Base-by-base conservation (phyloP, 2,113 vertebrate species). In the Nothocercus julius region DNA sequence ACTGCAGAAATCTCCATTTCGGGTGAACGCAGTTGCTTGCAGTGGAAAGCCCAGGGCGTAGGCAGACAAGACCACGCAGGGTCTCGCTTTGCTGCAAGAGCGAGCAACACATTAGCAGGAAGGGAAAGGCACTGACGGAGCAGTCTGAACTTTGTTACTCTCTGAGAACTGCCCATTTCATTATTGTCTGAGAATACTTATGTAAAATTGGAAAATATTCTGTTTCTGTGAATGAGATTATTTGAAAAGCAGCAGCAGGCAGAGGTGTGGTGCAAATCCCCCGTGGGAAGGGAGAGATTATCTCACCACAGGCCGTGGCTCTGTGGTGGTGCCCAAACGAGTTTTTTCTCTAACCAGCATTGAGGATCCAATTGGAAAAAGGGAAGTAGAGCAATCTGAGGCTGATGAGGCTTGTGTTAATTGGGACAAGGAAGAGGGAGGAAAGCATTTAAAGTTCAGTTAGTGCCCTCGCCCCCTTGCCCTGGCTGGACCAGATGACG, bases 291-390 rank as follows among this genome's bases (percentile, higher is more conserved):
- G 67, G 36, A 34, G 40, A 53, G n/a, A 21, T 7, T 16, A 1
- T 19, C 36, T 28, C 59, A 42, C 28, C 22, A 4, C 10, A 32
- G 61, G 38, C 59, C 61, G 19, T 12, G 14, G 18, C 27, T 34
- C 16, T 20, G 32, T 27, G 11, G 3, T 1, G 3, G 38, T 56
- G 45, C 38, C n/a, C n/a, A n/a, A n/a, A n/a, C n/a, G n/a, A n/a
- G n/a, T n/a, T n/a, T n/a, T 12, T 19, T 13, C 32, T 40, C 38
- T n/a, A 8, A 0, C 0, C 44, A 27, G 25, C 24, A 36, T 3
- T 3, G 13, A 51, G 25, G 30, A 51, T 3, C 30, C 4, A 2
- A 13, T 8, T 21, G 11, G 18, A 51, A 53, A 59, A 27, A 38
- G 32, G 61, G 32, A 24, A 51, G n/a, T 49, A 30, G 22, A 36